Conservation (phyloP, 35 echinoderm and acorn worm genomes). For the Ophiothrix spiculata region DNA sequence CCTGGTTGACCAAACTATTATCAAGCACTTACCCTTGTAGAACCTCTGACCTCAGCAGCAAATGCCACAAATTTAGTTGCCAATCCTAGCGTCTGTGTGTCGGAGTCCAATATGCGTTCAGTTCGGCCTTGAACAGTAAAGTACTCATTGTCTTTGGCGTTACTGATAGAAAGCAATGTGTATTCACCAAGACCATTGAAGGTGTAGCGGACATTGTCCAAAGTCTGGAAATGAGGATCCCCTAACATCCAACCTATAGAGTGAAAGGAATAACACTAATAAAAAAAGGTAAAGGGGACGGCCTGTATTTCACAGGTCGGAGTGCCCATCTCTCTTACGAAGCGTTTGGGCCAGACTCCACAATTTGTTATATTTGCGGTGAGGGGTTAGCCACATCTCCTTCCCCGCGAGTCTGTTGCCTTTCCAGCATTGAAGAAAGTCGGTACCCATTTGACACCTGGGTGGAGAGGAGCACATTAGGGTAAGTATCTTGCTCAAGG, state of each 20-base stretch:
- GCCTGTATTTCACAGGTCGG: no score
- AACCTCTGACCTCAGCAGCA: not conserved
- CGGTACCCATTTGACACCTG: no score
- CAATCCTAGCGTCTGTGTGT: not conserved
- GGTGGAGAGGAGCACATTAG: no score
- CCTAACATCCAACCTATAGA: constrained; percentile 64
- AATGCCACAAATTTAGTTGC: not conserved
- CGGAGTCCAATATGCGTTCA: not conserved
- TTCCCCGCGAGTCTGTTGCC: no score
- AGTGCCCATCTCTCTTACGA: no score
- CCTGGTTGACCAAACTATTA: no score
- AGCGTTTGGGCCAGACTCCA: no score
- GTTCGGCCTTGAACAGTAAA: not conserved
- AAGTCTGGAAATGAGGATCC: constrained; percentile 59
- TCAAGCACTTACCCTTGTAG: not conserved
- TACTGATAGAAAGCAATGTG: constrained; percentile 12
- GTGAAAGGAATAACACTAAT: not conserved
- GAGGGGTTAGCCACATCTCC: no score
- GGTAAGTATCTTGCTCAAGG: no score
- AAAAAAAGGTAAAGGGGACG: no score
- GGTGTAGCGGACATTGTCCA: constrained; percentile 46
- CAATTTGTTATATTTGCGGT: no score
- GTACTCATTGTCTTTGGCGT: not conserved
- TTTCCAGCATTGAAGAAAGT: no score
- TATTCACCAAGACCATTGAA: constrained; percentile 78